Base-by-base conservation (phyloP, 2,113 vertebrate genomes). In the Porphyrio hochstetteri region DNA sequence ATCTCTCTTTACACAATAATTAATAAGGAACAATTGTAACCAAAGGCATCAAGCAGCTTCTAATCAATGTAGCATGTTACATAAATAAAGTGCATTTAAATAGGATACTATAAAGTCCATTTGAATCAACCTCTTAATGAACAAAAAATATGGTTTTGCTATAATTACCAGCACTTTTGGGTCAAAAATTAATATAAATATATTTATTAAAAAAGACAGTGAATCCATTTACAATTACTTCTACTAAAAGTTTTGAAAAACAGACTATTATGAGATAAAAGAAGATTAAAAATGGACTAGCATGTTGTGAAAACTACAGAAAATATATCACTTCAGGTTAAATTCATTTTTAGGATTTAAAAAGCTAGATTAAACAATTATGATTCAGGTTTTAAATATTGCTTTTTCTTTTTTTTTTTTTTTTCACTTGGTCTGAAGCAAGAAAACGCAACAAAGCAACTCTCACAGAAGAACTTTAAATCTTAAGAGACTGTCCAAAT, bases 181-280 rank as follows among this genome's bases (percentile, higher is more conserved):
- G 1, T 13, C 7, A 16, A 81, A 78, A 85, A 65, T 33, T 4
- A 27, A 46, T 1, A 18, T 13, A n/a, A 71, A 23, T 53, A 31
- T 4, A 69, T 42, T 81, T 69, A 65, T 77, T 69, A 0, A 2
- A 55, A 83, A 79, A 31, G 18, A 35, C 2, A 28, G 14, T 16
- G 0, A 61, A 68, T 64, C 50, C 20, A 44, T 0, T 87, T 44
- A 9, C 1, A 23, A 64, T 1, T 36, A 9, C 18, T 36, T 79
- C 7, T 16, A 29, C 3, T 55, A 46, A 25, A 2, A 4, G 28
- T 63, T 35, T 52, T 29, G 2, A 59, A 59, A 74, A 69, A 59
- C n/a, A 46, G 1, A 0, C 2, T 61, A 21, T 31, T 40, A 46
- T 2, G 3, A 10, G 3, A 18, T 56, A 5, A 57, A 53, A 53